Evolutionary conservation across 2,113 vertebrate genomes (phyloP).

Genomic region (Jacana jacana): DNA sequence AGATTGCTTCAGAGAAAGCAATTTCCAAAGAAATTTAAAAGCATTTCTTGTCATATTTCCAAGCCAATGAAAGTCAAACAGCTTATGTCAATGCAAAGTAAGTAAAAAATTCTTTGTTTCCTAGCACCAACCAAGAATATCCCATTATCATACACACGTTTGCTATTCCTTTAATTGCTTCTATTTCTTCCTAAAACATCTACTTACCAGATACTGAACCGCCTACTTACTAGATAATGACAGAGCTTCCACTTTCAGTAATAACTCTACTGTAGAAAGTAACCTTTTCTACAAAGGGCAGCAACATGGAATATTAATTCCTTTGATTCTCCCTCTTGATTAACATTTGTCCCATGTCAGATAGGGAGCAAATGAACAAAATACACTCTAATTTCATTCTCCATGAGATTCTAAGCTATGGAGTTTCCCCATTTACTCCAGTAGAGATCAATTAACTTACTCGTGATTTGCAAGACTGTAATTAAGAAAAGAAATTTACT

Average conservation of each 20-base stretch:
- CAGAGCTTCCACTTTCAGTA: neutral
- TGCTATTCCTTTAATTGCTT: constrained; percentile 9
- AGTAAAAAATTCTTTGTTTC: neutral
- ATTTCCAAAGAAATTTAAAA: neutral
- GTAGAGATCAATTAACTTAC: neutral
- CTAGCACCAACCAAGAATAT: neutral
- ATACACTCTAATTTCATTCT: neutral
- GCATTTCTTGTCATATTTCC: constrained; percentile 4
- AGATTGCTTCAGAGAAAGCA: neutral
- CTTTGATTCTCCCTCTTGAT: neutral
- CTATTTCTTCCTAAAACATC: constrained; percentile 22
- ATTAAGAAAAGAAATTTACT: neutral
- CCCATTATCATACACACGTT: neutral
- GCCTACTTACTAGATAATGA: neutral
- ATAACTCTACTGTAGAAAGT: neutral
- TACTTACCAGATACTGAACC: neutral
- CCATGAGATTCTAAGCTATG: neutral
- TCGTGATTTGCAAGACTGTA: neutral
- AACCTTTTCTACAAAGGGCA: constrained; percentile 8
- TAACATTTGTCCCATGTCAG: neutral
- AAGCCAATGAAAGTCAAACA: neutral
- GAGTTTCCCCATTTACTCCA: neutral
- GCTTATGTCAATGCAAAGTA: neutral
- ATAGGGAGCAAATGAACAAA: neutral
- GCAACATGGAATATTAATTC: neutral